Percentiles rank a stretch among this genome's conserved stretches.
Conservation (phyloP, 30 jellyfish, hydroid and myxozoan species). For the Aurelia coerulea region DNA sequence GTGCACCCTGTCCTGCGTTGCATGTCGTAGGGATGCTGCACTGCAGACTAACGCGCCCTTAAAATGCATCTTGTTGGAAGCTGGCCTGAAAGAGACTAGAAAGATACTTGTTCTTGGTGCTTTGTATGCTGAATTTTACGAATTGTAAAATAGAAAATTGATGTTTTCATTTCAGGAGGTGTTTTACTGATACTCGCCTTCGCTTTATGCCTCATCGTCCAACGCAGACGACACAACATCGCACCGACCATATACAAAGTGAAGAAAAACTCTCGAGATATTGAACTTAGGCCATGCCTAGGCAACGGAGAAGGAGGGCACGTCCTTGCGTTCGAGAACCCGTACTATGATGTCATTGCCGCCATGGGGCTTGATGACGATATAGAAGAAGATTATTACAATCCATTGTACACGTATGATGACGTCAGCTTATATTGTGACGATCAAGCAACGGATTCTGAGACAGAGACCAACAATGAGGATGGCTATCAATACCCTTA, state of each 20-base stretch:
- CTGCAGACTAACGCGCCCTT: no score
- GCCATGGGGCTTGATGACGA: constrained; percentile 99
- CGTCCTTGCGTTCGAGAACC: constrained; percentile 92
- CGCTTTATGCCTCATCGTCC: constrained; percentile 30
- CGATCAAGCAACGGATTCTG: constrained; percentile 76
- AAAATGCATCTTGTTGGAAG: no score
- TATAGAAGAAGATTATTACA: constrained; percentile 93
- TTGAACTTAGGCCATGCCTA: constrained; percentile 84
- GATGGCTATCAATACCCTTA: constrained; percentile 81
- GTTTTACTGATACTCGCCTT: constrained; percentile 32
- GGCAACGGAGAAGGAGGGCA: constrained; percentile 82
- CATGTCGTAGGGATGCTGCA: no score
- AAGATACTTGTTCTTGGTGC: no score
- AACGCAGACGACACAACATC: constrained; percentile 47
- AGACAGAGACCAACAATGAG: constrained; percentile 71
- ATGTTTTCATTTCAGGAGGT: constrained; percentile 47
- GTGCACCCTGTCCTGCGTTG: no score
- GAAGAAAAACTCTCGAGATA: constrained; percentile 84
- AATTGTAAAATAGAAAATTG: not conserved
- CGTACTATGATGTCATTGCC: constrained; percentile 98
- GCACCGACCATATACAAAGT: constrained; percentile 81
- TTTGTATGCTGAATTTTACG: no score
- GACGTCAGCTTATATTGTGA: constrained; percentile 69
- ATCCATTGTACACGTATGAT: constrained; percentile 76
- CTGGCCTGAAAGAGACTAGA: no score